These are phyloP conservation scores for Drosophila nigritarsus DNA, from an alignment of 2,888 invertebrate genomes.

Conservation along the genomic window DNA sequence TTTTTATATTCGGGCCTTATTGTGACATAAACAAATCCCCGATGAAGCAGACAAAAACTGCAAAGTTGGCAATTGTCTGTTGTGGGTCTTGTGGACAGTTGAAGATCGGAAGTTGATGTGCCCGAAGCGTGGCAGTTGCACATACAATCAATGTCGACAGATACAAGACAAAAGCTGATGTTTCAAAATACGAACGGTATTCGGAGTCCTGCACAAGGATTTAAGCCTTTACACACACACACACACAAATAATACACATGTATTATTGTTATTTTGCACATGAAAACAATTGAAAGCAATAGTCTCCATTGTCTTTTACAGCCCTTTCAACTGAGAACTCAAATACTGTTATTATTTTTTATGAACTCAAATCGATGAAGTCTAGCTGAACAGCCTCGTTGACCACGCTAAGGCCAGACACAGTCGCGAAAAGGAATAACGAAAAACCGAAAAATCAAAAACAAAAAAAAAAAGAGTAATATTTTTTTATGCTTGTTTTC, in stretches of 20 bases:
- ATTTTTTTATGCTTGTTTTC: constrained; percentile 10
- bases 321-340: constrained; percentile 37
- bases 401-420: background rate
- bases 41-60: constrained; percentile 33
- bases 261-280: constrained; percentile 8
- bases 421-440: constrained; percentile 16
- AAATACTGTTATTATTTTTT: constrained; percentile 31
- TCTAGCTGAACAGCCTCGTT: background rate
- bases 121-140: constrained; percentile 33
- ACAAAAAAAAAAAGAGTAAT: background rate
- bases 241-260: constrained; percentile 1
- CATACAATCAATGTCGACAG: background rate
- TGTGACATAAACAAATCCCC: constrained; percentile 54
- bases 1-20: constrained; percentile 14
- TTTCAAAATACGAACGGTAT: background rate
- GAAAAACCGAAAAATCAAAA: constrained; percentile 15
- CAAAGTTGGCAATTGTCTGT: constrained; percentile 33
- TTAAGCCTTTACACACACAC: constrained; percentile 11
- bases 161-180: background rate
- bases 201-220: constrained; percentile 8
- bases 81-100: background rate
- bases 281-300: constrained; percentile 24
- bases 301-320: constrained; percentile 49
- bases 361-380: constrained; percentile 2
- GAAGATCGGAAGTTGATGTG: constrained; percentile 41